These are phyloP conservation scores for Mylabris phalerata DNA, from an alignment of 1,140 invertebrate species.

Conservation along the genomic window DNA sequence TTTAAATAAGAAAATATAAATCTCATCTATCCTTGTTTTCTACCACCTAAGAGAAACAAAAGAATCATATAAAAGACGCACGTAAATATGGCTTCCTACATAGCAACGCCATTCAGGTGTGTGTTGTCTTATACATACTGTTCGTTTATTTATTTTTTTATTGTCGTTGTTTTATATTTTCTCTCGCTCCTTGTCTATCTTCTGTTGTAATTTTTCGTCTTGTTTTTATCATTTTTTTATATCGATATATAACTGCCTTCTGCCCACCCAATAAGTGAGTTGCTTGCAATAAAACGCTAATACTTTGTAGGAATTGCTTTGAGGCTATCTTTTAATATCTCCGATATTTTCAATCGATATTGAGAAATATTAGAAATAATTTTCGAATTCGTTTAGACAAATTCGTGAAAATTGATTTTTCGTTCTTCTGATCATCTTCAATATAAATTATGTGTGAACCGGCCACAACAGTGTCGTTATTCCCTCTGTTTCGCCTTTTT, in stretches of 20 bases:
- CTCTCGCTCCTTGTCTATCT: too few relatives aligned
- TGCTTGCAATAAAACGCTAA: conserved; percentile 28
- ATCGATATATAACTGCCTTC: conserved; percentile 30
- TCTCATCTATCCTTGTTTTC: conserved; percentile 18
- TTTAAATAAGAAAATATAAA: not conserved
- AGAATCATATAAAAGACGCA: conserved; percentile 22
- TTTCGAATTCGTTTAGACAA: too few relatives aligned
- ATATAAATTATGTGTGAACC: not conserved
- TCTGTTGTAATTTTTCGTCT: too few relatives aligned
- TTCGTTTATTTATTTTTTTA: too few relatives aligned
- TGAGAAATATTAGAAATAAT: too few relatives aligned
- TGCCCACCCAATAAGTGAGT: conserved; percentile 36
- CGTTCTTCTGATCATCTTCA: too few relatives aligned
- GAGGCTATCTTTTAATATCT: too few relatives aligned
- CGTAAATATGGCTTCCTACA: conserved; percentile 37
- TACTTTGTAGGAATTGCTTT: conserved; percentile 19
- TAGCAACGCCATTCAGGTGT: conserved; percentile 38
- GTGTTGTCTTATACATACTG: conserved; percentile 26
- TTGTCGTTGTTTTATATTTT: too few relatives aligned
- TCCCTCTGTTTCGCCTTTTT: not conserved
- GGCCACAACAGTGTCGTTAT: not conserved
- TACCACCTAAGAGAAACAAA: conserved; percentile 39
- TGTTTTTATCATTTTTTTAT: conserved; percentile 20
- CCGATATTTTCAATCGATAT: too few relatives aligned
- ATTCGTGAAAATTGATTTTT: too few relatives aligned